Evolutionary conservation across 1,140 invertebrate genomes (phyloP).

Genomic region (Drosophila ambigua): DNA sequence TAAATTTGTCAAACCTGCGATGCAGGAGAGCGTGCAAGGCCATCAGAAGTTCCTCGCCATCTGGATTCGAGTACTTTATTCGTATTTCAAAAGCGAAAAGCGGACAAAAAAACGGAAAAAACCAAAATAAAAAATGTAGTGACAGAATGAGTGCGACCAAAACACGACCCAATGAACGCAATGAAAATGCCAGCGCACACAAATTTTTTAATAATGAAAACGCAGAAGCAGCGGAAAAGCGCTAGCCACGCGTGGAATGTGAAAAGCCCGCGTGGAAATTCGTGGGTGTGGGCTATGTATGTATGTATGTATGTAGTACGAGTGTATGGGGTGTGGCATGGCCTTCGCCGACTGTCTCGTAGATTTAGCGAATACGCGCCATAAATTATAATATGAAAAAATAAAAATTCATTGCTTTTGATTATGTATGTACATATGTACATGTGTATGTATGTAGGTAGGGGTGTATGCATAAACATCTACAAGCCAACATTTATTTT

Average conservation of each 20-base stretch:
- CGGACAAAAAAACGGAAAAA: conserved; percentile 37
- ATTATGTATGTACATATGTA: conserved; percentile 40
- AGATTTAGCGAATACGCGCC: conserved; percentile 60
- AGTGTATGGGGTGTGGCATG: conserved; percentile 7
- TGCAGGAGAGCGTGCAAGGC: conserved; percentile 32
- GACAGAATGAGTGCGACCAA: conserved; percentile 17
- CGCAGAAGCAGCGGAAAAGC: conserved; percentile 40
- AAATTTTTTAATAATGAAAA: conserved; percentile 80
- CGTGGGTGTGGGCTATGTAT: conserved; percentile 19
- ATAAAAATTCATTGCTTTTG: conserved; percentile 73
- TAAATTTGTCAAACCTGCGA: conserved; percentile 49
- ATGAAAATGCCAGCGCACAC: conserved; percentile 73
- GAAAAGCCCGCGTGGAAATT: conserved; percentile 70
- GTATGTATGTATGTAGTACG: neutral
- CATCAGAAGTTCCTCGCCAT: conserved; percentile 27
- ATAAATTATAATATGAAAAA: conserved; percentile 75
- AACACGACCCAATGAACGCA: conserved; percentile 70
- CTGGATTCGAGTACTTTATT: conserved; percentile 43
- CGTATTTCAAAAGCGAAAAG: conserved; percentile 32
- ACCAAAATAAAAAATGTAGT: neutral
- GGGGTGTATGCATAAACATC: conserved; percentile 1
- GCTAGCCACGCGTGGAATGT: conserved; percentile 74
- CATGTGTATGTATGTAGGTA: neutral
- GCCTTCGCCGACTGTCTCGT: conserved; percentile 47
- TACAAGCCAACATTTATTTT: conserved; percentile 14